These are phyloP conservation scores for Eristalis pertinax DNA, from an alignment of 2,888 invertebrate genomes.

Conservation along the genomic window DNA sequence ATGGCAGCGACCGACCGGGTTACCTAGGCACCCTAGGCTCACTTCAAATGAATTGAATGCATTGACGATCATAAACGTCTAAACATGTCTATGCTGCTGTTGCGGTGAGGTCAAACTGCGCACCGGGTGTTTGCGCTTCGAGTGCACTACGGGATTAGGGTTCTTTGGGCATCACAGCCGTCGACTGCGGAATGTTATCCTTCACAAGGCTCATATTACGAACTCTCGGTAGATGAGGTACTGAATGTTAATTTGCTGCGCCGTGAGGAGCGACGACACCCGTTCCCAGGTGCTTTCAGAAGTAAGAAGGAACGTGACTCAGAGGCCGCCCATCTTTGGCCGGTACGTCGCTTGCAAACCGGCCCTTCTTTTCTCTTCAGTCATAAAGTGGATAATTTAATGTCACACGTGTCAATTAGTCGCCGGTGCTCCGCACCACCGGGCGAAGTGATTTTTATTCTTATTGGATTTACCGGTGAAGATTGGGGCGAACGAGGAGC, in stretches of 20 bases:
- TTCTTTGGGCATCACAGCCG: background rate
- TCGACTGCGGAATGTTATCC: background rate
- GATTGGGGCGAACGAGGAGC: background rate
- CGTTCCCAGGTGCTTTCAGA: background rate
- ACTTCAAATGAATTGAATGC: background rate
- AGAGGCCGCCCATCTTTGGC: background rate
- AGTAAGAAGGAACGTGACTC: background rate
- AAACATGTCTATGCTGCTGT: slow-evolving; percentile 8
- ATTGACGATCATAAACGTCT: slow-evolving; percentile 17
- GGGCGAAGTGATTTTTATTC: slow-evolving; percentile 17
- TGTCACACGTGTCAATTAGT: slow-evolving; percentile 55
- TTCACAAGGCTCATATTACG: slow-evolving; percentile 34
- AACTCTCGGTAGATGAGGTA: background rate
- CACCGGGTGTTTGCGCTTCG: slow-evolving; percentile 4
- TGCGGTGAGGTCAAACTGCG: background rate
- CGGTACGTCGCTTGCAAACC: background rate
- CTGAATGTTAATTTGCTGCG: background rate
- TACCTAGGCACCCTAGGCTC: background rate
- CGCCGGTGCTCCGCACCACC: background rate
- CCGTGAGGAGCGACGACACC: background rate
- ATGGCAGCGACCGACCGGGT: background rate
- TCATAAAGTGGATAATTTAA: slow-evolving; percentile 40
- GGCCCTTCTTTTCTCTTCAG: background rate
- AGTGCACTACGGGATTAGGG: slow-evolving; percentile 29
- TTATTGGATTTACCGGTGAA: slow-evolving; percentile 14